Evolutionary conservation across 2,797 vertebrate species (phyloP).

Genomic region (Fistularia tabacaria): DNA sequence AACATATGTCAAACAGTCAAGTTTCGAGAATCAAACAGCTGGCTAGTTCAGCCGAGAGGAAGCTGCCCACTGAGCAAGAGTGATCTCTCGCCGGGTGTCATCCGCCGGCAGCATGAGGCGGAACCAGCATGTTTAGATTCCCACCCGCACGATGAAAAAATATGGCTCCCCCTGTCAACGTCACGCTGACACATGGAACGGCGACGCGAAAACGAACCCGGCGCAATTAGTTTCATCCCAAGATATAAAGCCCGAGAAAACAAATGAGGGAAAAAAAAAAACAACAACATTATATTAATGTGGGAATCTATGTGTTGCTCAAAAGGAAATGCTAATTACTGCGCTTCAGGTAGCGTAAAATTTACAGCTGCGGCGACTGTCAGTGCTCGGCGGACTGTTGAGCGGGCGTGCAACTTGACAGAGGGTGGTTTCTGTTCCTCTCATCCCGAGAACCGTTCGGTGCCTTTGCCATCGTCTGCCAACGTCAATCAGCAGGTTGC

Average conservation of each 20-base stretch:
- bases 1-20: slow-evolving; percentile 78
- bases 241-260: not conserved
- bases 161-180: slow-evolving; percentile 77
- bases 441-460: slow-evolving; percentile 49
- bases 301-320: slow-evolving; percentile 9
- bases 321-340: slow-evolving; percentile 85
- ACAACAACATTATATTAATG: not conserved
- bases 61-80: slow-evolving; percentile 76
- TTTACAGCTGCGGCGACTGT: slow-evolving; percentile 82
- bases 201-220: slow-evolving; percentile 81
- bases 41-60: slow-evolving; percentile 75
- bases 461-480: slow-evolving; percentile 48
- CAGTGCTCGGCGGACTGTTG: slow-evolving; percentile 80
- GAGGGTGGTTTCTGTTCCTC: slow-evolving; percentile 71
- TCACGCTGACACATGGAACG: slow-evolving; percentile 79
- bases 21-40: slow-evolving; percentile 80
- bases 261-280: no score
- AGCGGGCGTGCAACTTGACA: slow-evolving; percentile 81
- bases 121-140: slow-evolving; percentile 77
- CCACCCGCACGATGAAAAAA: slow-evolving; percentile 65
- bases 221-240: slow-evolving; percentile 72
- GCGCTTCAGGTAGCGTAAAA: slow-evolving; percentile 87
- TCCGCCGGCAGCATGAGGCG: slow-evolving; percentile 73
- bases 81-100: slow-evolving; percentile 78
- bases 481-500: slow-evolving; percentile 56